A percentile compares a stretch with the other conserved stretches of the same genome.
phyloP scores from a whole-genome alignment of 1,140 invertebrate species.

The Atopsyche davidsoni region DNA sequence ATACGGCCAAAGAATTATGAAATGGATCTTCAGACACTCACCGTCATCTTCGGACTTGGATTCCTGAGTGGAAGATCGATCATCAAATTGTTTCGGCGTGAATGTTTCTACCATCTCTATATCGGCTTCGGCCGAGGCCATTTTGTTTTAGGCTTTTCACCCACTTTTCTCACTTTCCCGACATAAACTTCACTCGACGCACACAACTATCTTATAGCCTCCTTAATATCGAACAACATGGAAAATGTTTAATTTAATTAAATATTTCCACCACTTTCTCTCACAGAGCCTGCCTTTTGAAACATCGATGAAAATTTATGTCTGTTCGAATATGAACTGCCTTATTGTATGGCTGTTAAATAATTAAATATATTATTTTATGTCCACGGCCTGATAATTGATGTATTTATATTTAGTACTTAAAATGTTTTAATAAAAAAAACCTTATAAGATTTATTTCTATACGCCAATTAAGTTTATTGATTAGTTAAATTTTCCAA shows the following conservation, averaged over 20 bases:
- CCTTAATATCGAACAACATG: background rate
- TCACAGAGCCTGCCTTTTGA: background rate
- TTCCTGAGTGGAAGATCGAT: constrained; percentile 36
- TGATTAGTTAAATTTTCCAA: background rate
- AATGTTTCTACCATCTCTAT: constrained; percentile 49
- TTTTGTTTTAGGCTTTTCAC: constrained; percentile 2
- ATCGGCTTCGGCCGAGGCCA: constrained; percentile 38
- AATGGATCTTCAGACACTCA: constrained; percentile 31
- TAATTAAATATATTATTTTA: background rate
- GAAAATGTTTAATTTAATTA: background rate
- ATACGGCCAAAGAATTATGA: background rate
- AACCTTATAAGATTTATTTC: too few relatives aligned
- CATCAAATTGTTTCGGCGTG: constrained; percentile 29
- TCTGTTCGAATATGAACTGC: background rate
- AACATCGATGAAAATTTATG: background rate
- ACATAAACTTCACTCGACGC: background rate
- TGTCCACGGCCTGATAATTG: background rate
- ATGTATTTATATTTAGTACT: background rate
- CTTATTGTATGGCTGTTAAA: background rate
- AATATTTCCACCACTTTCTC: background rate
- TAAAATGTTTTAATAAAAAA: too few relatives aligned
- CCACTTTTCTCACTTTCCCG: background rate
- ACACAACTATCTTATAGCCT: background rate
- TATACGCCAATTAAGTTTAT: background rate
- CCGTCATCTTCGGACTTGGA: constrained; percentile 44